Percentiles rank a stretch among this genome's conserved stretches.
phyloP scores from a whole-genome alignment of 2,888 invertebrate species.

The Drosophila mercatorum region DNA sequence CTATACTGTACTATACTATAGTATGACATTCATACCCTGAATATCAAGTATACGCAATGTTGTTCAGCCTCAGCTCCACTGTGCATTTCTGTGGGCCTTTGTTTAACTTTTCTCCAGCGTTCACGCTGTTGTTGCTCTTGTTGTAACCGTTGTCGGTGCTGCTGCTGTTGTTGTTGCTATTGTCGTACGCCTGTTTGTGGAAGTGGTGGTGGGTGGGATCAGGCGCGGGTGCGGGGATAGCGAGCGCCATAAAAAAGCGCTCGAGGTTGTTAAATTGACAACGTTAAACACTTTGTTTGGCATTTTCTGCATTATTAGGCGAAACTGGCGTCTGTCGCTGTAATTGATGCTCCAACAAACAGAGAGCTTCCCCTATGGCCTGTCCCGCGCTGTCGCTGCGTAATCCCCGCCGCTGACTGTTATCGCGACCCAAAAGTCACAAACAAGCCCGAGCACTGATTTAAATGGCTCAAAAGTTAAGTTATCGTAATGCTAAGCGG shows the following conservation, averaged over 20 bases:
- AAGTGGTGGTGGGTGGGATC: neutral
- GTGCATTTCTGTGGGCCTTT: conserved; percentile 59
- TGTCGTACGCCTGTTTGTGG: conserved; percentile 41
- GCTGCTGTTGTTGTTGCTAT: conserved; percentile 44
- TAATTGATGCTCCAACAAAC: conserved; percentile 71
- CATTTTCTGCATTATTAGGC: conserved; percentile 81
- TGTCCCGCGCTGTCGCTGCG: neutral
- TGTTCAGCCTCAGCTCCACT: conserved; percentile 41
- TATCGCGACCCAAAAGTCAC: conserved; percentile 59
- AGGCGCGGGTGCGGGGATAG: conserved; percentile 4
- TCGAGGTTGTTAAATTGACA: conserved; percentile 80
- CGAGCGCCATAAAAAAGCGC: conserved; percentile 73
- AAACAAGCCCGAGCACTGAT: conserved; percentile 66
- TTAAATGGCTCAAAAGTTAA: conserved; percentile 81
- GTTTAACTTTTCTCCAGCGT: conserved; percentile 64
- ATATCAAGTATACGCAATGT: neutral
- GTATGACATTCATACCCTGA: neutral
- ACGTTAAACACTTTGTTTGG: conserved; percentile 81
- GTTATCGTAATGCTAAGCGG: conserved; percentile 77
- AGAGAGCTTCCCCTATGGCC: conserved; percentile 6
- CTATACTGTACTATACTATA: too few species aligned
- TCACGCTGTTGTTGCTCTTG: conserved; percentile 54
- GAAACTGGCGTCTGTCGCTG: conserved; percentile 67
- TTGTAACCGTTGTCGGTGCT: conserved; percentile 33
- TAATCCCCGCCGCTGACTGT: conserved; percentile 12